Percentiles rank a stretch among this genome's conserved stretches.
Evolutionary conservation across 2,888 invertebrate species (phyloP).

Genomic region (Gandaritis pyraliata): DNA sequence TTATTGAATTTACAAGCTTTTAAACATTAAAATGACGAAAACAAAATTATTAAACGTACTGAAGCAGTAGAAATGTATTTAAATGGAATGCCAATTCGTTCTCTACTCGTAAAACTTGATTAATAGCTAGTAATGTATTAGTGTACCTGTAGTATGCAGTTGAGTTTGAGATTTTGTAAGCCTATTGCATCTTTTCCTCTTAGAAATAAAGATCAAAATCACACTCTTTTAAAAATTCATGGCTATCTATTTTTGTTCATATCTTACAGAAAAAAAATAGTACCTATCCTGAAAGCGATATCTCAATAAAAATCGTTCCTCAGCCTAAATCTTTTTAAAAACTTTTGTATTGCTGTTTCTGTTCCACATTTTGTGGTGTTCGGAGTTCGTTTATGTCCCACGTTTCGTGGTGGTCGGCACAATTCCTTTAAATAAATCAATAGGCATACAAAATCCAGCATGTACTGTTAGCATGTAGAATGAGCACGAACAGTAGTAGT

Average conservation of each 20-base stretch:
- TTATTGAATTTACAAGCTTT: conserved; percentile 16
- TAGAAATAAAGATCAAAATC: neutral
- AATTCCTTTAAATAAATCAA: conserved; percentile 18
- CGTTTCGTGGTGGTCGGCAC: too few relatives aligned
- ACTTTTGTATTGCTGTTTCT: too few relatives aligned
- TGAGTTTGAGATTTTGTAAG: conserved; percentile 43
- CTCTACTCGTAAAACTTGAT: conserved; percentile 32
- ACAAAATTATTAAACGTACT: conserved; percentile 14
- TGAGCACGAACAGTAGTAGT: conserved; percentile 66
- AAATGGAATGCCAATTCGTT: conserved; percentile 38
- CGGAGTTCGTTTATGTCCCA: too few relatives aligned
- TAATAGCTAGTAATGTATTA: conserved; percentile 33
- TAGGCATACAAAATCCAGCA: conserved; percentile 43
- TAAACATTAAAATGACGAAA: conserved; percentile 17
- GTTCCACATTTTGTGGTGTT: too few relatives aligned
- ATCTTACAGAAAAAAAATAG: too few relatives aligned
- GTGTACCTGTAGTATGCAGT: conserved; percentile 51
- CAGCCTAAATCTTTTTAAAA: too few relatives aligned
- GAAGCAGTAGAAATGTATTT: conserved; percentile 11
- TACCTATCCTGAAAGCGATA: too few relatives aligned
- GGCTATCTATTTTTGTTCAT: too few relatives aligned
- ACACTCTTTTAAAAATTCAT: neutral
- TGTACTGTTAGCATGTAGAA: conserved; percentile 54
- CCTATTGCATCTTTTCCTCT: conserved; percentile 30
- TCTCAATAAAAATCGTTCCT: too few relatives aligned